Conservation (phyloP, 2,888 invertebrate genomes). For the Andrena trimmerana region DNA sequence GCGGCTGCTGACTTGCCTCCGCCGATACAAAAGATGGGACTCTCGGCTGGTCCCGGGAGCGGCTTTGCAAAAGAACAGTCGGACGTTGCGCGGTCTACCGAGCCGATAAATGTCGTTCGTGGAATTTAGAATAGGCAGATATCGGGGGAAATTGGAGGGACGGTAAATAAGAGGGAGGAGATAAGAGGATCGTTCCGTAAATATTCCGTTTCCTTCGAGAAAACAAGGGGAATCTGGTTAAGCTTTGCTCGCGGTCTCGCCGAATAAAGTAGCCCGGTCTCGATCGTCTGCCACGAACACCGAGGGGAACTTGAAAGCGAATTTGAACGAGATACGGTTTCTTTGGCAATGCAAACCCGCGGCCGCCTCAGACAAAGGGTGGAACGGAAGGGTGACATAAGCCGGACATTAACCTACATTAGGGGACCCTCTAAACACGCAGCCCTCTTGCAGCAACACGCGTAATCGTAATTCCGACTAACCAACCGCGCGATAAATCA, state of each 20-base stretch:
- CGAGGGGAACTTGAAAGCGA: neutral
- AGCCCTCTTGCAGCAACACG: slow-evolving; percentile 9
- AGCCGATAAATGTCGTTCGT: slow-evolving; percentile 14
- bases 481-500: slow-evolving; percentile 52
- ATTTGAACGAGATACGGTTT: neutral
- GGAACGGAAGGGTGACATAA: slow-evolving; percentile 2
- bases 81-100: neutral
- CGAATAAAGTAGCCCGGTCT: slow-evolving; percentile 26
- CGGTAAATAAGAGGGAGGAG: slow-evolving; percentile 38
- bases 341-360: neutral
- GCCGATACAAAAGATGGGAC: neutral
- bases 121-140: slow-evolving; percentile 31
- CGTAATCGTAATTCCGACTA: slow-evolving; percentile 53
- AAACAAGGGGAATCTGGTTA: slow-evolving; percentile 15
- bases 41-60: neutral
- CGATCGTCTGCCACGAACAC: slow-evolving; percentile 19
- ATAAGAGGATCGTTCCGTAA: slow-evolving; percentile 45
- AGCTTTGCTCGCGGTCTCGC: slow-evolving; percentile 30
- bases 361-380: neutral
- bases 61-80: neutral
- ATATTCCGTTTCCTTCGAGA: slow-evolving; percentile 34
- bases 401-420: slow-evolving; percentile 24
- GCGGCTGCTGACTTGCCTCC: neutral
- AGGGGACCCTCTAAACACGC: slow-evolving; percentile 4
- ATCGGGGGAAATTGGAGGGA: slow-evolving; percentile 31